Evolutionary conservation across 37 sponge, comb jelly and placozoan genomes (phyloP), one percentile per base, ranked within the genome.

Genomic region (Haliclona indistincta): DNA sequence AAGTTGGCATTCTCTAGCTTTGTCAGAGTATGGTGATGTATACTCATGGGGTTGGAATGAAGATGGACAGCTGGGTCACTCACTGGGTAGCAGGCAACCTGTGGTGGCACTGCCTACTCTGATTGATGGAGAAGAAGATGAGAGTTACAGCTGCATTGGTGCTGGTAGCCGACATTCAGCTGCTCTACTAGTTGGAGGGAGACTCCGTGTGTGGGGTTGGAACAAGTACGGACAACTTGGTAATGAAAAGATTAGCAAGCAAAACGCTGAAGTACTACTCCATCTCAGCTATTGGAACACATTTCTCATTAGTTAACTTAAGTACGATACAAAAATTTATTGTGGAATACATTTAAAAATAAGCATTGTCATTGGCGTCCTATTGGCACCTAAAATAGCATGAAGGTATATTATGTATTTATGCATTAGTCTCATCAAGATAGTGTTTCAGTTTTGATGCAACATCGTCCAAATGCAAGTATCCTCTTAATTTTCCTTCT

Each of bases 11-110:
- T 62, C 63, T 7, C 35, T 89, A 56, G 79, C 63, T 1, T 25
- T 89, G 13, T 81, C 86, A 35, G 60, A 69, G 35, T 53, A 25
- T 28, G 90, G 87, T 4, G 81, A 71, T 67, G 55, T 86, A 8
- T 94, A 88, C 29, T 86, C 84, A 7, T 94, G 94, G 94, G 94
- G 94, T 25, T 86, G 83, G 70, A 87, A 87, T 42, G 64, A 74
- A 3, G 75, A 94, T 33, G 74, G 72, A 0, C 74, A 78, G 33
- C 76, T 88, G 23, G 90, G 90, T 7, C 88, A 87, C 55, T 75
- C 76, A 20, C 4, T 30, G 10, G 10, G 49, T 35, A 55, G 37
- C 25, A 51, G 33, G 0, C 76, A 73, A 29, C 23, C 54, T 35
- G 61, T 79, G 20, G 56, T 85, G 20, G 22, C 83, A 38, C 55